phyloP scores from a whole-genome alignment of 2,888 invertebrate species.

The Protonemura montana region DNA sequence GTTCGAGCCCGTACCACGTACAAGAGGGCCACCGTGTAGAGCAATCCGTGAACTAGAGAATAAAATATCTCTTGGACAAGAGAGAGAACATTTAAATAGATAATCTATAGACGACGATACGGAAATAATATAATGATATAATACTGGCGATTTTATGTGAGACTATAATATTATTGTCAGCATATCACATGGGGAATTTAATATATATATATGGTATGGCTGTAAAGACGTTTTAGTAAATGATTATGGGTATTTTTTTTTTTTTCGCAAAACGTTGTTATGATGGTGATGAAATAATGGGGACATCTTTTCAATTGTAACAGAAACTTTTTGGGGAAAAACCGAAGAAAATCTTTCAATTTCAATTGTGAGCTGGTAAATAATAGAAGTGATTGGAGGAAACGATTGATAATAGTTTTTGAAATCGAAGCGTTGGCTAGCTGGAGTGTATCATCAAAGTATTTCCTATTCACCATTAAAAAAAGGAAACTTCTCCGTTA shows the following conservation, averaged over 20 bases:
- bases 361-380: not conserved
- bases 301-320: not conserved
- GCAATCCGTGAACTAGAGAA: not conserved
- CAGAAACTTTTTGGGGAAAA: not conserved
- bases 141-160: constrained; percentile 4
- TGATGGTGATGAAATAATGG: not conserved
- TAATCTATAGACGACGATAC: not conserved
- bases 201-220: not conserved
- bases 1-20: constrained; percentile 15
- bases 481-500: not conserved
- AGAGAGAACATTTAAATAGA: constrained; percentile 17
- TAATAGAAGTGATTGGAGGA: not conserved
- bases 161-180: constrained; percentile 2
- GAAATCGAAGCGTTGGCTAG: not conserved
- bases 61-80: constrained; percentile 26
- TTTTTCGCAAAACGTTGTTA: no score
- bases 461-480: not conserved
- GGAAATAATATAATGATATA: not conserved
- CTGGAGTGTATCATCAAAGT: constrained; percentile 1
- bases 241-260: not conserved
- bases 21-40: not conserved
- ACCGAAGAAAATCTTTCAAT: not conserved
- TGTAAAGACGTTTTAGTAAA: not conserved
- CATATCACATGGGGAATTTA: not conserved
- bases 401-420: not conserved